Base-by-base conservation (phyloP, 2,797 vertebrate genomes). In the Coilia nasus region DNA sequence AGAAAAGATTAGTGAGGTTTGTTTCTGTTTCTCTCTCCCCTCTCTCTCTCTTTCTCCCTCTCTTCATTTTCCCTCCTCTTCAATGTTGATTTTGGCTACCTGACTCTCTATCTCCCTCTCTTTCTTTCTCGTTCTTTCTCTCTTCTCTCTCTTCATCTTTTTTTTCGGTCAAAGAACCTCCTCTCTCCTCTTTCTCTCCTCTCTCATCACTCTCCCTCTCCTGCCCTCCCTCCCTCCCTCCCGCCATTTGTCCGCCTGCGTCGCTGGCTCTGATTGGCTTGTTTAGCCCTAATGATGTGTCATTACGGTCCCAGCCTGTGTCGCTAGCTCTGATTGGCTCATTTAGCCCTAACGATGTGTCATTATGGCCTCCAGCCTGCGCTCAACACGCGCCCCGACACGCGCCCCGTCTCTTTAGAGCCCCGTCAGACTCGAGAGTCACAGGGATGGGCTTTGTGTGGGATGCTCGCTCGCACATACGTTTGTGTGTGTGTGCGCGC, bases 301-400 rank as follows among this genome's bases (percentile, higher is more conserved):
- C 67, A 75, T 75, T 75, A 75, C 35, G 15, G 10, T 17, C 67
- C 31, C 31, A 3, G 12, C 67, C 28, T 15, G 28, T 15, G 28
- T 28, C 67, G 15, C 64, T 28, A 0, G 64, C 50, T 78, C 71
- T 75, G 67, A 75, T 75, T 75, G 67, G 67, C 28, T 75, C 15
- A 41, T 75, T 75, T 41, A 35, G 28, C 4, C 28, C 31, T 75
- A 41, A 75, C 35, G 31, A 75, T 28, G 28, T 75, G 67, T 75
- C 67, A 75, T 75, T 75, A 75, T 75, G 10, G 15, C 67, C 67
- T 28, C 15, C 31, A 3, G 12, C 67, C 28, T 15, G 28, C 2
- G 28, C 85, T 87, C 82, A 88, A 23, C 83, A 62, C 82, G 80
- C 86, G 84, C 90, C 41, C 14, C 41, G 80, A 87, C 88, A 87